Base-by-base conservation (phyloP, 2,113 vertebrate species). In the Forbesichthys papilliferus region DNA sequence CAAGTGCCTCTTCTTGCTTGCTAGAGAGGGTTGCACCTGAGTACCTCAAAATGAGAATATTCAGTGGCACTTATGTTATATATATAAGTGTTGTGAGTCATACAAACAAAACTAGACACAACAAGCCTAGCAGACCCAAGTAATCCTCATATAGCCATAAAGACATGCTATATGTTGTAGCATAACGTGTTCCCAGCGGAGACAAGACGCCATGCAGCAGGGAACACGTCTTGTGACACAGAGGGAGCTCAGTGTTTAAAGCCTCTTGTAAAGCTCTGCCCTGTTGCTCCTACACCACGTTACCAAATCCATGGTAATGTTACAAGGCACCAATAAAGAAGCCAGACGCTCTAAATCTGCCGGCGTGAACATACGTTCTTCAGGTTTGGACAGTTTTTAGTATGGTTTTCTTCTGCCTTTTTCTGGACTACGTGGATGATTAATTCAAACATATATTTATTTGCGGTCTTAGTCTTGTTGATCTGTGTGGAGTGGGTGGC, bases 371-470 rank as follows among this genome's bases (percentile, higher is more conserved):
- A 54, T 72, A 74, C 69, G 78, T 69, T 71, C 61, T 71, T 48
- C 74, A 69, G 49, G 64, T 74, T 61, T 78, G 66, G 53, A 66
- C 49, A 68, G 48, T 33, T 14, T 13, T 27, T 2, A 55, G 49
- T 60, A 49, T 36, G 11, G 27, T 3, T 9, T 20, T 27, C 33
- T 67, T 42, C 54, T 53, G 46, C 18, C 66, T 71, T 59, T 69
- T 13, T 48, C 47, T 65, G 49, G 14, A 64, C 67, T 69, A 75
- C 68, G 67, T 76, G 71, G 78, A 80, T 76, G 78, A 80, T 75
- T 85, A 85, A 88, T 88, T 86, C 83, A 86, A 88, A 82, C 84
- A 86, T 86, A 85, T 61, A 84, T 85, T 80, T 78, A 77, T 78
- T 82, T 72, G 18, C n/a, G 69, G 65, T 67, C 71, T 67, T 54